A percentile compares a stretch with the other conserved stretches of the same genome.
Conservation (phyloP, 2,888 invertebrate genomes). For the Antitype chi region DNA sequence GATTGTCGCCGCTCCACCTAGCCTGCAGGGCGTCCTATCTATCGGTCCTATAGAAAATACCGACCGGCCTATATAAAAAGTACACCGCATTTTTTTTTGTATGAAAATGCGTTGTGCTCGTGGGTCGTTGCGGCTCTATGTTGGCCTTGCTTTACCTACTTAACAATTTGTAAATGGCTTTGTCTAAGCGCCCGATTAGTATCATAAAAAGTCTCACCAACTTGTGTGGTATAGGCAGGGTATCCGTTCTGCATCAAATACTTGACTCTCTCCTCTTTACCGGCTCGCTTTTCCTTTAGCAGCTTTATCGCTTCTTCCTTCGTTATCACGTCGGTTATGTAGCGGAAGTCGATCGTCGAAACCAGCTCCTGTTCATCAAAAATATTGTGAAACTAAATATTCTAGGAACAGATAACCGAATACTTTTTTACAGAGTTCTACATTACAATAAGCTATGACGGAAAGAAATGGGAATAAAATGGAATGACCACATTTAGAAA, state of each 20-base stretch:
- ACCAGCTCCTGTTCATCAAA: constrained; percentile 91
- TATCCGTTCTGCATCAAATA: constrained; percentile 93
- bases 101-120: not conserved
- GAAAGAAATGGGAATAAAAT: not conserved
- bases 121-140: not conserved
- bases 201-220: constrained; percentile 86
- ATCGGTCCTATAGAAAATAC: too few species aligned
- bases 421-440: not conserved
- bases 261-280: constrained; percentile 92
- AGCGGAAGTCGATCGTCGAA: constrained; percentile 96
- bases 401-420: too few species aligned
- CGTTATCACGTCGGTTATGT: constrained; percentile 95
- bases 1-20: too few species aligned
- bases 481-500: not conserved
- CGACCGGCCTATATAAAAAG: not conserved
- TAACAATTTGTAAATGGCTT: not conserved
- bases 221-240: constrained; percentile 96
- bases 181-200: not conserved
- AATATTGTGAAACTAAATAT: not conserved
- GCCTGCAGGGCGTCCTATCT: too few species aligned
- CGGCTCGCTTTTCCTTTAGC: constrained; percentile 90
- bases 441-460: not conserved
- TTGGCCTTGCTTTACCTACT: not conserved
- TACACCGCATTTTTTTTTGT: not conserved
- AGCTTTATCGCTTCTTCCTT: constrained; percentile 95